phyloP scores from a whole-genome alignment of 2,888 invertebrate genomes.

The Drosophila neutralis region DNA sequence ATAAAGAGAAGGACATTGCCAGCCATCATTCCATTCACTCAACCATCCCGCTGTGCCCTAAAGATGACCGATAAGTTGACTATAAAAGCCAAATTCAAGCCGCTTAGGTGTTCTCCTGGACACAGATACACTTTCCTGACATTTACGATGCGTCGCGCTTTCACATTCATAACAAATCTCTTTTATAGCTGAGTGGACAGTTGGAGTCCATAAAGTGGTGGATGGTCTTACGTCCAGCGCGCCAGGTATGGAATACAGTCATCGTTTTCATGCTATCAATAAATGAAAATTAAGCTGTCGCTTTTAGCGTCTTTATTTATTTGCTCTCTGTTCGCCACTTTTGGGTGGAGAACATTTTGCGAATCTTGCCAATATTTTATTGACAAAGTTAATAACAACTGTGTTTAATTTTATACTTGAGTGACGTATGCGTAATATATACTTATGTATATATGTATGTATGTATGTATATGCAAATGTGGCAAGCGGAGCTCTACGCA shows the following conservation, averaged over 20 bases:
- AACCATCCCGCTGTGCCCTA: neutral
- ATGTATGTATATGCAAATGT: neutral
- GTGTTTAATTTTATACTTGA: constrained; percentile 5
- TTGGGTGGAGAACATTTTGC: neutral
- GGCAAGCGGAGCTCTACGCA: neutral
- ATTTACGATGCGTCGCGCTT: constrained; percentile 35
- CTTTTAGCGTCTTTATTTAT: constrained; percentile 6
- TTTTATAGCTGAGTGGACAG: constrained; percentile 54
- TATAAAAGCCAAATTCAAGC: constrained; percentile 41
- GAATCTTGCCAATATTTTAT: neutral
- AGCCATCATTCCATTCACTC: neutral
- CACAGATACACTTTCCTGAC: constrained; percentile 9
- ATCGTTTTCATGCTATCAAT: constrained; percentile 18
- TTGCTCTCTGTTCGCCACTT: neutral
- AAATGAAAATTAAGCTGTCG: constrained; percentile 32
- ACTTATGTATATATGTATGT: neutral
- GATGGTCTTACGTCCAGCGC: neutral
- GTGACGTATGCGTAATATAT: constrained; percentile 44
- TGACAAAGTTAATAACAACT: constrained; percentile 24
- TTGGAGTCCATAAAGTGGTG: constrained; percentile 1
- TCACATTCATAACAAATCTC: constrained; percentile 26
- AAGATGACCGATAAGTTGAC: constrained; percentile 45
- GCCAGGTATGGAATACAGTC: neutral
- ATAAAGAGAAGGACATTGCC: neutral
- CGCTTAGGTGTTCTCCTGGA: constrained; percentile 22